Conservation (phyloP, 2,113 vertebrate species). For the Romanogobio albipinnatus region DNA sequence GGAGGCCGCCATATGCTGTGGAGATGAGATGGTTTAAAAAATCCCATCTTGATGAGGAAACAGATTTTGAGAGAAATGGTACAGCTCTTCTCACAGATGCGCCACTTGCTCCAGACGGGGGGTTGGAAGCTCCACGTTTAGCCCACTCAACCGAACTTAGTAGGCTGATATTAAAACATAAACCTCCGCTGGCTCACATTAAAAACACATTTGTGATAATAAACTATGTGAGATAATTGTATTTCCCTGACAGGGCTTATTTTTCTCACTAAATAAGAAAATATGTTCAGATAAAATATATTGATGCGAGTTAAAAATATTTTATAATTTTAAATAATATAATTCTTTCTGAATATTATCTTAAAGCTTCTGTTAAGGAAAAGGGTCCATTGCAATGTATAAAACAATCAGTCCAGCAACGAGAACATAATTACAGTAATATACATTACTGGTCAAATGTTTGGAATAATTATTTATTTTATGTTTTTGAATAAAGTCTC, state of each 20-base stretch:
- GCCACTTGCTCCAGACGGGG: conserved; percentile 11
- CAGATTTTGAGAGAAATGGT: conserved; percentile 35
- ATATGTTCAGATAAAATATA: not conserved
- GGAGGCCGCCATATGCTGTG: conserved; percentile 42
- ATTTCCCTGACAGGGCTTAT: not conserved
- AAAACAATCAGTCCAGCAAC: not conserved
- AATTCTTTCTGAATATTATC: not conserved
- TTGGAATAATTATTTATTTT: not conserved
- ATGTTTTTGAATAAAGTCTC: not conserved
- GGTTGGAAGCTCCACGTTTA: not conserved
- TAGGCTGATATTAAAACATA: not conserved
- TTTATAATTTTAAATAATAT: not conserved
- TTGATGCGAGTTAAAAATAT: not conserved
- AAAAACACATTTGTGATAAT: conserved; percentile 6
- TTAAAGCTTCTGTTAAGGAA: not conserved
- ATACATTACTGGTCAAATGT: not conserved
- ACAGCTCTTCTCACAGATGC: conserved; percentile 20
- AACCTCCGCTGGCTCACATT: conserved; percentile 1
- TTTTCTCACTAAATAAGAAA: not conserved
- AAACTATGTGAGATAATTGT: not conserved
- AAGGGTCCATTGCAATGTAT: not conserved
- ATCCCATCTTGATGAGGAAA: conserved; percentile 41
- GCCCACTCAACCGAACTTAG: conserved; percentile 7
- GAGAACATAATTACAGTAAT: too few relatives aligned
- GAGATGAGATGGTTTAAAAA: conserved; percentile 43